Evolutionary conservation across 2,888 invertebrate genomes (phyloP).

Genomic region (Aspidiotus destructor): DNA sequence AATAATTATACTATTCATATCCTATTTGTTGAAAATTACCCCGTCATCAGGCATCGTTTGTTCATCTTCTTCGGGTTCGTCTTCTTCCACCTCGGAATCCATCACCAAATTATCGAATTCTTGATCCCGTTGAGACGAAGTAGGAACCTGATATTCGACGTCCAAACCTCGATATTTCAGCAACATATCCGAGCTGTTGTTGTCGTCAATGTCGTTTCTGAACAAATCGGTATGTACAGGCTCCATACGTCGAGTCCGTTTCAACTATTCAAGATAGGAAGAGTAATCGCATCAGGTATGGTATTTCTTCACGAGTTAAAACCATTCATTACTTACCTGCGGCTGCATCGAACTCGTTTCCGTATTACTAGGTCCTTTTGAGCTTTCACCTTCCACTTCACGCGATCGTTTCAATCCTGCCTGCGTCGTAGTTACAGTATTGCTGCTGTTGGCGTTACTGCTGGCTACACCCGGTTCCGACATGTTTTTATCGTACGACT

Average conservation of each 20-base stretch:
- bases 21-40: neutral
- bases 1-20: no score
- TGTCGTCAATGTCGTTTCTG: conserved; percentile 23
- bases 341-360: conserved; percentile 39
- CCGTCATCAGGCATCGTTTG: conserved; percentile 37
- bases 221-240: conserved; percentile 18
- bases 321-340: conserved; percentile 16
- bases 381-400: conserved; percentile 49
- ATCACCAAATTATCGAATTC: conserved; percentile 52
- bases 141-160: conserved; percentile 69
- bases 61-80: conserved; percentile 36
- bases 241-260: conserved; percentile 29
- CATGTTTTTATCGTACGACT: conserved; percentile 40
- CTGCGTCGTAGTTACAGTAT: conserved; percentile 59
- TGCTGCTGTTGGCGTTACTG: conserved; percentile 48
- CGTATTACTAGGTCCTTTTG: conserved; percentile 40
- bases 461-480: conserved; percentile 23
- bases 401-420: conserved; percentile 52
- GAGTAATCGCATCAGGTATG: no score
- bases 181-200: conserved; percentile 17
- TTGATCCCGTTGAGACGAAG: conserved; percentile 76
- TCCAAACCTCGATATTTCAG: conserved; percentile 23
- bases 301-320: neutral
- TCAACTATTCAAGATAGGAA: conserved; percentile 20
- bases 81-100: conserved; percentile 36